These are phyloP conservation scores for Sphaerophoria rueppellii DNA, from an alignment of 2,888 invertebrate species.

Conservation along the genomic window DNA sequence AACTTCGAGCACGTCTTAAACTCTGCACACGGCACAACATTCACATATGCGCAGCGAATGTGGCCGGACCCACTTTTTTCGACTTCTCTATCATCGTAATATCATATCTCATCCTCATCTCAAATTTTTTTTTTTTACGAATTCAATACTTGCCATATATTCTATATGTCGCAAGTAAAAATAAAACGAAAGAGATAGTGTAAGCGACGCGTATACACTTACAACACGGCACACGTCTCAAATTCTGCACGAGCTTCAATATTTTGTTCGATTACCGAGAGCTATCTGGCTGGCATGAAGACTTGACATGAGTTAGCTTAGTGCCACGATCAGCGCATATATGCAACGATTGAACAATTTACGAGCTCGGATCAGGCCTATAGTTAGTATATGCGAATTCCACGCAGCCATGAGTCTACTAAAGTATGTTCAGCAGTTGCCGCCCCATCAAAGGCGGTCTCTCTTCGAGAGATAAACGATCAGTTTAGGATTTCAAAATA, in stretches of 20 bases:
- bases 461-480: slow-evolving; percentile 67
- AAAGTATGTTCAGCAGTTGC: slow-evolving; percentile 14
- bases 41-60: too few species aligned
- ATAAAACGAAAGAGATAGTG: slow-evolving; percentile 24
- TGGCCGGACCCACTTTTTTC: too few species aligned
- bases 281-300: slow-evolving; percentile 30
- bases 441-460: slow-evolving; percentile 73
- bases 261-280: not conserved
- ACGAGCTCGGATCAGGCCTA: slow-evolving; percentile 66
- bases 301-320: slow-evolving; percentile 55
- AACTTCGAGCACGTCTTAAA: too few species aligned
- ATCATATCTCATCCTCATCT: too few species aligned
- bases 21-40: too few species aligned
- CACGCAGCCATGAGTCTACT: slow-evolving; percentile 5
- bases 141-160: too few species aligned
- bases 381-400: slow-evolving; percentile 19
- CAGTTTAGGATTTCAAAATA: slow-evolving; percentile 65
- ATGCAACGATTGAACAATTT: slow-evolving; percentile 69
- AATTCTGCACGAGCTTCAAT: slow-evolving; percentile 40
- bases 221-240: slow-evolving; percentile 50
- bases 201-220: slow-evolving; percentile 38
- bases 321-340: slow-evolving; percentile 41
- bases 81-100: too few species aligned
- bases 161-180: too few species aligned
- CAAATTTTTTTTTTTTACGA: too few species aligned